phyloP scores from a whole-genome alignment of 2,888 invertebrate species.

The Mactromeris polynyma region DNA sequence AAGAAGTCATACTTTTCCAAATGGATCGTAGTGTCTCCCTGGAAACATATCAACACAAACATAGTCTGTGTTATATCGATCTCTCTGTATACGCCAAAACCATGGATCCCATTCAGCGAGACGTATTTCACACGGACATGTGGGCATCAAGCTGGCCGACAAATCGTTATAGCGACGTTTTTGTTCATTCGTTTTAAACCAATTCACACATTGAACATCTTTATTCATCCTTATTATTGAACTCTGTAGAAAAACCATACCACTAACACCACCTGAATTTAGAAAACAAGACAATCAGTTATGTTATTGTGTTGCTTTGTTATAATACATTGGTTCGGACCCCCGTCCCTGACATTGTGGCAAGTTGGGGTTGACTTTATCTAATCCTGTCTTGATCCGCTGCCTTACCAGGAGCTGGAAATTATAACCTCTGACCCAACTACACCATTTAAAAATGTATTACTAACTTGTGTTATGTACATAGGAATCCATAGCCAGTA shows the following conservation, averaged over 20 bases:
- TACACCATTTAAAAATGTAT: too few species aligned
- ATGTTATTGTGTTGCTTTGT: too few species aligned
- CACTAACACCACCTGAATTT: background rate
- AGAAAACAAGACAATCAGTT: too few species aligned
- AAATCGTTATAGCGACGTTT: background rate
- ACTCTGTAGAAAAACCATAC: background rate
- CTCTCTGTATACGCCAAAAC: background rate
- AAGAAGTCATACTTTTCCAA: constrained; percentile 7
- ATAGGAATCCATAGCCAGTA: background rate
- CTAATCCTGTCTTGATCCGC: too few species aligned
- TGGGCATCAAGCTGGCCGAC: background rate
- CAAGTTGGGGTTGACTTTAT: too few species aligned
- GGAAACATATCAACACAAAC: constrained; percentile 5
- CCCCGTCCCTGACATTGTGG: too few species aligned
- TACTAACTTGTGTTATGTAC: background rate
- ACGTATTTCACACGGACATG: constrained; percentile 12
- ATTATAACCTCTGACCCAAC: too few species aligned
- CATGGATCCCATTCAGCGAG: background rate
- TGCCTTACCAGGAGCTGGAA: too few species aligned
- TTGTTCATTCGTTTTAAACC: background rate
- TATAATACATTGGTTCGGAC: too few species aligned
- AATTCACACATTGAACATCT: background rate
- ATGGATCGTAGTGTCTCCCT: background rate
- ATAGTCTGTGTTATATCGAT: background rate
- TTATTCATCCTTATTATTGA: background rate